Evolutionary conservation across 2,888 invertebrate species (phyloP), one percentile per base, ranked within the genome.

Genomic region (Scaptodrosophila latifasciaeformis): DNA sequence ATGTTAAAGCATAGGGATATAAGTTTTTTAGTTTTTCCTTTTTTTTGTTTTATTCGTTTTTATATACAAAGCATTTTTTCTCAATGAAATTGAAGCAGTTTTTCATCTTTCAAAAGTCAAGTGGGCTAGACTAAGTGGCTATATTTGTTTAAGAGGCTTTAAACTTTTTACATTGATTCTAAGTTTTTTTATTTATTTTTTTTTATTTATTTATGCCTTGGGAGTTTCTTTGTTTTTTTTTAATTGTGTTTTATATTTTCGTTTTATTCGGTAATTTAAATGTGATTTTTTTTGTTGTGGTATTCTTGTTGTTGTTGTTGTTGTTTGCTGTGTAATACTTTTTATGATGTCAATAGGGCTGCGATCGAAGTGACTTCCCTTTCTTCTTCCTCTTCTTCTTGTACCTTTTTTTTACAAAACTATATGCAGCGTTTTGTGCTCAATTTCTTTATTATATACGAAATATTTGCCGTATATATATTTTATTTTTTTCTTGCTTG

Each of bases 1-100:
- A 49, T 48, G 35, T 57, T 51, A 54, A 65, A 65, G 65, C 62
- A 72, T 70, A 66, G 40, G 44, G 53, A 17, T 24, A 27, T 24
- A 58, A 61, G 49, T 66, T 60, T 48, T 49, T 44, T 12, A 13
- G 34, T 37, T 47, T 55, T 21, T 49, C 40, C 24, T 57, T 17
- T 44, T 48, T 43, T 37, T 53, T 54, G 17, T 44, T n/a, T 34
- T 45, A 12, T 51, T 51, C 19, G 2, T 12, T 2, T 34, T 52
- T 71, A 67, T 72, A 64, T 75, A 78, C 68, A 70, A 74, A 72
- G 78, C 69, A 62, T 17, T 40, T 40, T 31, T 66, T 59, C n/a
- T n/a, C n/a, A n/a, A 39, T 54, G 59, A 50, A 54, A 59, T 58
- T 62, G 60, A 75, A 69, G 72, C 72, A 54, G 70, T 54, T 44